Conservation (phyloP, 2,797 vertebrate genomes). For the Rhyacichthys aspro region DNA sequence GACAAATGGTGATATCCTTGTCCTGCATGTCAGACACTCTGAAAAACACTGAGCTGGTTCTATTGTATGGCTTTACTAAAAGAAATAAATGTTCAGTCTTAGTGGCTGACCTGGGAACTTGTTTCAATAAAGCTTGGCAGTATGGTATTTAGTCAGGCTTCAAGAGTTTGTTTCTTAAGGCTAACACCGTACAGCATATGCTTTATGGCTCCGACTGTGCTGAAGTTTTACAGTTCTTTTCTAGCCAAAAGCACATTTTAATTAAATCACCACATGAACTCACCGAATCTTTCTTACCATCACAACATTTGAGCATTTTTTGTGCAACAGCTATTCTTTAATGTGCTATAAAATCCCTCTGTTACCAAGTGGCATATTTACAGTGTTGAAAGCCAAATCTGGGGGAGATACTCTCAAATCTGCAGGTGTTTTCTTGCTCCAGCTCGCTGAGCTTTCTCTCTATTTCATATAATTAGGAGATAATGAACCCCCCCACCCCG, state of each 20-base stretch:
- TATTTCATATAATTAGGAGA: constrained; percentile 73
- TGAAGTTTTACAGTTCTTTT: constrained; percentile 14
- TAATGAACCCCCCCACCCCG: constrained; percentile 58
- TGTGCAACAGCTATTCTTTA: constrained; percentile 13
- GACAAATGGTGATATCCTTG: constrained; percentile 13
- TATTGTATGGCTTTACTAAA: constrained; percentile 12
- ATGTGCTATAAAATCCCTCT: constrained; percentile 48
- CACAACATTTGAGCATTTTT: constrained; percentile 2
- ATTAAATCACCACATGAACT: constrained; percentile 22
- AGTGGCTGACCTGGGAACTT: constrained; percentile 31
- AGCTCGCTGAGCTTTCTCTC: constrained; percentile 55
- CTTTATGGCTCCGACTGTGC: constrained; percentile 22
- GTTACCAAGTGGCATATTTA: constrained; percentile 56
- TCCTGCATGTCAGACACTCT: constrained; percentile 7
- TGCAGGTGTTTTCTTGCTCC: constrained; percentile 69
- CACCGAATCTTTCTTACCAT: constrained; percentile 12
- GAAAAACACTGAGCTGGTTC: constrained; percentile 1
- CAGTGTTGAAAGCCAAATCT: constrained; percentile 38
- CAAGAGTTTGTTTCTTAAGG: constrained; percentile 49
- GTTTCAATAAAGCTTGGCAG: constrained; percentile 33
- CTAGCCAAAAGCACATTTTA: constrained; percentile 13
- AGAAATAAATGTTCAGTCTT: constrained; percentile 28
- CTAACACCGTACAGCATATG: constrained; percentile 32
- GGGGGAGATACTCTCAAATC: constrained; percentile 42
- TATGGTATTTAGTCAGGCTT: constrained; percentile 39